These are phyloP conservation scores for Amazonetta brasiliensis DNA, from an alignment of 2,797 vertebrate species.

Conservation along the genomic window DNA sequence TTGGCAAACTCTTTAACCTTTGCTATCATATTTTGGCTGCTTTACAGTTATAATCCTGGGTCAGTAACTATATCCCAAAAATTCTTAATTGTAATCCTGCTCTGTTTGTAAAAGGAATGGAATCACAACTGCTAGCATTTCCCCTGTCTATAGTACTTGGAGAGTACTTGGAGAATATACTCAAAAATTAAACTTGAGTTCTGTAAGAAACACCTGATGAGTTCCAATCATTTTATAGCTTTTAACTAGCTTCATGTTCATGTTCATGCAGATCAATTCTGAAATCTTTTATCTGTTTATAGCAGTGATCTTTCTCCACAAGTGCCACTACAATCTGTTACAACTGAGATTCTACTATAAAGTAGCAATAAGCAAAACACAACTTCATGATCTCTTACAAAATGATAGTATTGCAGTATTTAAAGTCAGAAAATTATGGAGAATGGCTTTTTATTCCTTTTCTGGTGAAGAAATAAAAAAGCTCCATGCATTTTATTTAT, in stretches of 20 bases:
- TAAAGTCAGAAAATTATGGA: not conserved
- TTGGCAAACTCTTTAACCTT: not conserved
- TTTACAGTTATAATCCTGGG: not conserved
- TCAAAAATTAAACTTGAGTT: not conserved
- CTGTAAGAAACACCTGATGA: not conserved
- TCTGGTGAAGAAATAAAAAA: not conserved
- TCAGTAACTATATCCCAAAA: not conserved
- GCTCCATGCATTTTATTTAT: not conserved
- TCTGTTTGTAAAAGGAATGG: not conserved
- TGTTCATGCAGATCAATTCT: not conserved
- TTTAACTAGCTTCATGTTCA: not conserved
- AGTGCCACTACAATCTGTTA: not conserved
- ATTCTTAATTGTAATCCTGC: not conserved
- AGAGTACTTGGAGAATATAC: not conserved
- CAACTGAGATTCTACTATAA: not conserved
- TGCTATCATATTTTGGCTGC: not conserved
- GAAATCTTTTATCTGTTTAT: not conserved
- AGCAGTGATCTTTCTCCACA: not conserved
- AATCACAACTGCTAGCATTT: not conserved
- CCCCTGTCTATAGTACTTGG: not conserved
- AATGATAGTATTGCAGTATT: not conserved
- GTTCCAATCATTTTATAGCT: not conserved
- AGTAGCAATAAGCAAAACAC: not conserved
- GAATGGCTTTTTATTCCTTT: not conserved
- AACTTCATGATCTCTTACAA: not conserved